A percentile compares a stretch with the other conserved stretches of the same genome.
Evolutionary conservation across 2,113 vertebrate species (phyloP).

Genomic region (Eubucco bourcierii): DNA sequence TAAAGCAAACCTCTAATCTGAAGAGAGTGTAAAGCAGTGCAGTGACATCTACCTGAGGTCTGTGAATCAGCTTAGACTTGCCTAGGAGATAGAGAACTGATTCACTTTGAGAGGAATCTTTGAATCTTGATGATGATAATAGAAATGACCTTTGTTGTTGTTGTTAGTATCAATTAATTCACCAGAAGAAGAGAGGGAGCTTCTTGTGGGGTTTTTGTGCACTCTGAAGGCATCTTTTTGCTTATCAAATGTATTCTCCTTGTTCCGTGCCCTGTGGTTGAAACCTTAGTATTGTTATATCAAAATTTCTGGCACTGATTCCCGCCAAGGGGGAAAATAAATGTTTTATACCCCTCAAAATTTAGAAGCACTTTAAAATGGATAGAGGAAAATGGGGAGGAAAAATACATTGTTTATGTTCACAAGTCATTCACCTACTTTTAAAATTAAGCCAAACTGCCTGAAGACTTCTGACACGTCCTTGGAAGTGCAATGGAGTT

Average conservation of each 20-base stretch:
- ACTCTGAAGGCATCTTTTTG: not conserved
- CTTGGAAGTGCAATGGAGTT: not conserved
- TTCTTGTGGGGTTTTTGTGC: accelerated
- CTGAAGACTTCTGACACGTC: not conserved
- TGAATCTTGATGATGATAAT: not conserved
- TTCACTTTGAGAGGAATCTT: not conserved
- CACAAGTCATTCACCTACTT: not conserved
- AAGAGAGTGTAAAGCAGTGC: not conserved
- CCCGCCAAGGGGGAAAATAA: accelerated
- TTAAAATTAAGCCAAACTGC: not conserved
- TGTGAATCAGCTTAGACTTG: not conserved
- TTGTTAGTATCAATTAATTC: not conserved
- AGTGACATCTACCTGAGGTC: not conserved
- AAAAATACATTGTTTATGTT: not conserved
- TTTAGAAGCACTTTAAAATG: not conserved
- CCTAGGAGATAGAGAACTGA: not conserved
- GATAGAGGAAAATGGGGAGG: not conserved
- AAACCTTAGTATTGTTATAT: not conserved
- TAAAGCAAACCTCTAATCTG: not conserved
- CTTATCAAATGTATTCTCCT: not conserved
- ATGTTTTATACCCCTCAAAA: not conserved
- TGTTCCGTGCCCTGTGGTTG: not conserved
- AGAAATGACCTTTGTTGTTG: not conserved
- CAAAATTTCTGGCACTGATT: not conserved
- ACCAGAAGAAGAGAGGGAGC: not conserved